phyloP scores from a whole-genome alignment of 2,113 vertebrate species.

The Atherinomorus stipes region DNA sequence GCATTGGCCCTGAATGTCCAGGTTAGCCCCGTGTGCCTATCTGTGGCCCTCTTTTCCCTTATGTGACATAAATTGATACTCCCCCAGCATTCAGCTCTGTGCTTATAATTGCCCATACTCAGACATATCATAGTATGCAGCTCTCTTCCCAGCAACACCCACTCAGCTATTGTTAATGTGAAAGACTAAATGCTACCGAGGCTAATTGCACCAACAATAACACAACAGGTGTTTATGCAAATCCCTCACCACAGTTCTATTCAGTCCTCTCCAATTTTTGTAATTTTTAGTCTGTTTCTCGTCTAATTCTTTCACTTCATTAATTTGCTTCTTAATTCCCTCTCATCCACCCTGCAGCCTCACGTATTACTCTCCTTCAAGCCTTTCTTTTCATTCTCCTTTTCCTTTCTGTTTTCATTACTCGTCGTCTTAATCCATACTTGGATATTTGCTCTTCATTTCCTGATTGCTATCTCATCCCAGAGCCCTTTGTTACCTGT shows the following conservation, averaged over 20 bases:
- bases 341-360: neutral
- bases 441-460: no score
- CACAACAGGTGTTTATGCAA: slow-evolving; percentile 53
- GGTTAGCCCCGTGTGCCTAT: neutral
- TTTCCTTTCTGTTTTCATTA: neutral
- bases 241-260: slow-evolving; percentile 26
- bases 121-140: slow-evolving; percentile 31
- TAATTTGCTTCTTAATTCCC: slow-evolving; percentile 4
- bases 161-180: slow-evolving; percentile 40
- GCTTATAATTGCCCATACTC: slow-evolving; percentile 16
- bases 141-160: slow-evolving; percentile 62
- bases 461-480: no score
- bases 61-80: neutral
- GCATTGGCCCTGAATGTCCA: neutral
- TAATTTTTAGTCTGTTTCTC: slow-evolving; percentile 13
- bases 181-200: slow-evolving; percentile 53
- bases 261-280: neutral
- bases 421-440: neutral
- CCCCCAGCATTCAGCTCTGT: slow-evolving; percentile 1
- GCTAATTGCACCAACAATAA: slow-evolving; percentile 64
- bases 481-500: no score
- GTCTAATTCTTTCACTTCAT: neutral
- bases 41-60: neutral
- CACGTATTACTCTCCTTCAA: neutral
- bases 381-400: neutral